Evolutionary conservation across 2,797 vertebrate species (phyloP).

Genomic region (Podarcis siculus): DNA sequence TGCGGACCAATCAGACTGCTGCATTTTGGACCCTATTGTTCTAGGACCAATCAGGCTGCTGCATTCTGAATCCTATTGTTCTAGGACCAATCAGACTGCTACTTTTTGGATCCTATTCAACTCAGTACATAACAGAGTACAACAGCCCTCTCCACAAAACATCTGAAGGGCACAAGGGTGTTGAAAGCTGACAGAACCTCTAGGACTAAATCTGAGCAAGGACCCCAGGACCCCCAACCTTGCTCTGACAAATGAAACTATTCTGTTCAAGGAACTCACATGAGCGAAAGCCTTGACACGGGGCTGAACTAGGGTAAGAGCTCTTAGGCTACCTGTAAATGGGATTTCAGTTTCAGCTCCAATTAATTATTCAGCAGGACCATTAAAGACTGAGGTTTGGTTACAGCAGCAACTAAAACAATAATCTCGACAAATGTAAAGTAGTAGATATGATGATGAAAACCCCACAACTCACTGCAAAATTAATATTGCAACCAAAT

Average conservation of each 20-base stretch:
- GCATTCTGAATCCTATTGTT: too few relatives aligned
- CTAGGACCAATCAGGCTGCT: too few relatives aligned
- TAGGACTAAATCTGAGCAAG: background rate
- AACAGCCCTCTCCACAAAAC: too few relatives aligned
- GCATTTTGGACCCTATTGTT: too few relatives aligned
- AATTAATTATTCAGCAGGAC: background rate
- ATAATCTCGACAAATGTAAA: background rate
- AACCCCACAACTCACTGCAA: background rate
- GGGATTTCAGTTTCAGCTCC: background rate
- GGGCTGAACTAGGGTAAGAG: background rate
- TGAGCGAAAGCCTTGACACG: background rate
- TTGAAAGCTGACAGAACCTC: background rate
- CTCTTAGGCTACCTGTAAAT: background rate
- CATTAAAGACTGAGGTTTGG: background rate
- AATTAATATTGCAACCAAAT: background rate
- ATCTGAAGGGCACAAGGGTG: background rate
- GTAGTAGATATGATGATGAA: background rate
- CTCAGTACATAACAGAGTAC: too few relatives aligned
- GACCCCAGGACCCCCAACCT: background rate
- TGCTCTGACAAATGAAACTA: background rate
- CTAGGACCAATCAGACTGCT: too few relatives aligned
- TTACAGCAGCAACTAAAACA: background rate
- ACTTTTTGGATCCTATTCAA: too few relatives aligned
- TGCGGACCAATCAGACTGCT: too few relatives aligned
- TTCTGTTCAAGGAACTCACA: background rate